Conservation (phyloP, 2,888 invertebrate species). For the Nasonia oneida region DNA sequence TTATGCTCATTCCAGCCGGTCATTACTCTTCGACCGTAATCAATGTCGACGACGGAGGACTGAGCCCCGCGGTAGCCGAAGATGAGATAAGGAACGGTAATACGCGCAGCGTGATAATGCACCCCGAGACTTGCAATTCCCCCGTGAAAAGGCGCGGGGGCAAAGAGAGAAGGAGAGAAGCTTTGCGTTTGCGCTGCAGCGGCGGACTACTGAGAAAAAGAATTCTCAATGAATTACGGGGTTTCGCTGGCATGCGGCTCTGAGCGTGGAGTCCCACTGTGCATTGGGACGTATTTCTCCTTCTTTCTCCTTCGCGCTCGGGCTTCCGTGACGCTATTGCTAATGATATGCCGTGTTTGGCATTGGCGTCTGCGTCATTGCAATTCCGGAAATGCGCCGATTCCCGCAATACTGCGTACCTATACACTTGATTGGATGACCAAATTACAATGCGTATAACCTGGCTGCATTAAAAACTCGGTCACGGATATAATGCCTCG, state of each 20-base stretch:
- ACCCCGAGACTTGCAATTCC: constrained; percentile 42
- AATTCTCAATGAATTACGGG: constrained; percentile 52
- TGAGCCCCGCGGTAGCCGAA: background rate
- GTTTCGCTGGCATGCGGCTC: constrained; percentile 34
- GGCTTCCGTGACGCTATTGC: constrained; percentile 49
- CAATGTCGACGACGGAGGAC: constrained; percentile 46
- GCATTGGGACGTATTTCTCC: background rate
- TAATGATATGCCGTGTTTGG: constrained; percentile 42
- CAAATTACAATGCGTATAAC: background rate
- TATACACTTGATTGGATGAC: too few relatives aligned
- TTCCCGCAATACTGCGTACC: background rate
- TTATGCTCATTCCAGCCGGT: constrained; percentile 52
- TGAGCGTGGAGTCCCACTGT: constrained; percentile 27
- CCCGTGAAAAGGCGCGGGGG: background rate
- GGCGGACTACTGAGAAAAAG: constrained; percentile 32
- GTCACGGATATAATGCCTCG: background rate
- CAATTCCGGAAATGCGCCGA: background rate
- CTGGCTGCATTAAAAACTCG: background rate
- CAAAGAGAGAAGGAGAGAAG: background rate
- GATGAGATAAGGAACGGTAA: constrained; percentile 54
- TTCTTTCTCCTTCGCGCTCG: background rate
- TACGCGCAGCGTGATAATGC: constrained; percentile 44
- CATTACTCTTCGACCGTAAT: constrained; percentile 58
- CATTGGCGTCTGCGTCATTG: constrained; percentile 22
- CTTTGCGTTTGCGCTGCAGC: constrained; percentile 11